phyloP scores from a whole-genome alignment of 2,888 invertebrate genomes.

The Clostera curtula region DNA sequence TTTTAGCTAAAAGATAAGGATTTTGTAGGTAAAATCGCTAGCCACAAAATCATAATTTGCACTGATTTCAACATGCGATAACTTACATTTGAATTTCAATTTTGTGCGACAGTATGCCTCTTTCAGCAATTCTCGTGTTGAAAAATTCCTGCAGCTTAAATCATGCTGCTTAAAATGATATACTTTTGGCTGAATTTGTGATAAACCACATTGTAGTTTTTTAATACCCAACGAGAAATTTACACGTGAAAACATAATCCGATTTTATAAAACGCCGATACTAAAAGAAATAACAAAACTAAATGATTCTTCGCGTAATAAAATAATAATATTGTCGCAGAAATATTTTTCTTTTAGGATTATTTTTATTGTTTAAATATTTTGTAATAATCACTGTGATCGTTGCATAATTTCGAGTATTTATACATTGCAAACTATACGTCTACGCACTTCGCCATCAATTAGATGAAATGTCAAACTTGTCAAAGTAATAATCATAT shows the following conservation, averaged over 20 bases:
- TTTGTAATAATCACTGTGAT: conserved; percentile 7
- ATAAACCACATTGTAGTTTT: conserved; percentile 34
- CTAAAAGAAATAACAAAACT: conserved; percentile 7
- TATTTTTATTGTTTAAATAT: no score
- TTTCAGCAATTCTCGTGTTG: conserved; percentile 61
- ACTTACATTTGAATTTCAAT: conserved; percentile 84
- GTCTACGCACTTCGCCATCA: conserved; percentile 1
- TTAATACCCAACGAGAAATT: conserved; percentile 30
- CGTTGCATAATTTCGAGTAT: conserved; percentile 31
- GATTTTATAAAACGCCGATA: conserved; percentile 23
- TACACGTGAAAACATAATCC: conserved; percentile 32
- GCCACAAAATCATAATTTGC: neutral
- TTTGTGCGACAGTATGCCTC: conserved; percentile 80
- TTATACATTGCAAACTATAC: conserved; percentile 7
- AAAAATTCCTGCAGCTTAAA: conserved; percentile 31
- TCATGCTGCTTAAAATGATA: conserved; percentile 9
- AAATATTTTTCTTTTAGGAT: no score
- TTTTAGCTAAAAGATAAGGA: conserved; percentile 79
- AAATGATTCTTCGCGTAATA: no score
- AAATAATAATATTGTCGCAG: no score
- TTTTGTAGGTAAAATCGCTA: neutral
- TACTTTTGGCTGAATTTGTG: conserved; percentile 26
- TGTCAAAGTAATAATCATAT: conserved; percentile 5
- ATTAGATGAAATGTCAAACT: neutral
- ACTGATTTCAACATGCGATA: conserved; percentile 2